Conservation (phyloP, 2,797 vertebrate species). For the Tamandua tetradactyla region DNA sequence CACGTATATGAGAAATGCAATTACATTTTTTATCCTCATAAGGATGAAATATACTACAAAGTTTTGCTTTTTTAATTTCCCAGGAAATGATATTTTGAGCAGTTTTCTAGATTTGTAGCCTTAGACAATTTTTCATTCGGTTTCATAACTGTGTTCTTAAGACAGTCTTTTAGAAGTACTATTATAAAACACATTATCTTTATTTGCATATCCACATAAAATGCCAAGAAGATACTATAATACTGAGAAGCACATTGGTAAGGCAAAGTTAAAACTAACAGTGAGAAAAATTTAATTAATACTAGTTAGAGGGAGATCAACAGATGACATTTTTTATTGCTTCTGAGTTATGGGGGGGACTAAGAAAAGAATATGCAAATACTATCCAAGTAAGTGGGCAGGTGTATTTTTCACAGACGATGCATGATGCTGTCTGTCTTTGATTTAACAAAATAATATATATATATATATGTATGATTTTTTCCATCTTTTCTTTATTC, state of each 20-base stretch:
- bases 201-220: not conserved
- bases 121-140: not conserved
- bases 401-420: not conserved
- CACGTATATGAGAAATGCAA: conserved; percentile 12
- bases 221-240: not conserved
- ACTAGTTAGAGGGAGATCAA: not conserved
- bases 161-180: not conserved
- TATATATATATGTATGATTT: not conserved
- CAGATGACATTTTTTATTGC: not conserved
- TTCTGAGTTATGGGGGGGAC: not conserved
- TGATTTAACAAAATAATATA: not conserved
- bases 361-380: not conserved
- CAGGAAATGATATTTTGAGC: not conserved
- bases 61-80: conserved; percentile 47
- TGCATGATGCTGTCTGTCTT: not conserved
- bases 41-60: not conserved
- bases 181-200: not conserved
- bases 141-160: not conserved
- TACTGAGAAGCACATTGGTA: not conserved
- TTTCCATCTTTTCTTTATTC: not conserved
- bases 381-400: not conserved
- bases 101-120: conserved; percentile 5
- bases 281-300: not conserved
- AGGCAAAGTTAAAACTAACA: not conserved
- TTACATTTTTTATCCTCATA: conserved; percentile 21